Evolutionary conservation across 2,113 vertebrate genomes (phyloP).

Genomic region (Onychostruthus taczanowskii): DNA sequence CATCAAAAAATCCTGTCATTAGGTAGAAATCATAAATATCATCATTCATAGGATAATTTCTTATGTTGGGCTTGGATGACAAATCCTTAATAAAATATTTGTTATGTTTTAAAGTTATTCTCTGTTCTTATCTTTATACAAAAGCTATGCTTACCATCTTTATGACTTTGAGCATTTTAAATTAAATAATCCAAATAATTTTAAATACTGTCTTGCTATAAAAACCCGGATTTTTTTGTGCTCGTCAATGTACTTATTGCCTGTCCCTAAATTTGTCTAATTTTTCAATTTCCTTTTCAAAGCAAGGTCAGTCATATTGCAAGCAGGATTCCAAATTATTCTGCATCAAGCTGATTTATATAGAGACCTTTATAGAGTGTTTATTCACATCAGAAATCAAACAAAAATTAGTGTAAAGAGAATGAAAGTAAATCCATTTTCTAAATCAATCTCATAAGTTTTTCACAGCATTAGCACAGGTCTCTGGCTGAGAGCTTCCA

Average conservation of each 20-base stretch:
- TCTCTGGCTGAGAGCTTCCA: neutral
- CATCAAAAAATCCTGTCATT: neutral
- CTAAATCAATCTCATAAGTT: neutral
- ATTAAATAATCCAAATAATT: neutral
- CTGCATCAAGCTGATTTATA: neutral
- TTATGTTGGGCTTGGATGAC: neutral
- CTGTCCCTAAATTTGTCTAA: neutral
- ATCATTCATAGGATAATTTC: neutral
- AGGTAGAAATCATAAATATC: neutral
- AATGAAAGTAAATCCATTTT: conserved; percentile 6
- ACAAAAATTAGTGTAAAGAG: neutral
- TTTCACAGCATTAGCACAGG: neutral
- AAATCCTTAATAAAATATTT: neutral
- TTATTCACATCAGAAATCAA: neutral
- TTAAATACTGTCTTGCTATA: neutral
- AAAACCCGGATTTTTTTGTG: neutral
- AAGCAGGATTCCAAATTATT: neutral
- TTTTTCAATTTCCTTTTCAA: neutral
- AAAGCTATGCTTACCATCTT: neutral
- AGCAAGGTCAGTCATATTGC: neutral
- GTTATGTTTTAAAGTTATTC: neutral
- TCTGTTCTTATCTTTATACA: neutral
- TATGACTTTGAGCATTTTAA: neutral
- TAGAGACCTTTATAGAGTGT: neutral
- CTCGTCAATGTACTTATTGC: neutral